These are phyloP conservation scores for Helicolenus hilgendorfi DNA, from an alignment of 2,797 vertebrate genomes.

Conservation along the genomic window DNA sequence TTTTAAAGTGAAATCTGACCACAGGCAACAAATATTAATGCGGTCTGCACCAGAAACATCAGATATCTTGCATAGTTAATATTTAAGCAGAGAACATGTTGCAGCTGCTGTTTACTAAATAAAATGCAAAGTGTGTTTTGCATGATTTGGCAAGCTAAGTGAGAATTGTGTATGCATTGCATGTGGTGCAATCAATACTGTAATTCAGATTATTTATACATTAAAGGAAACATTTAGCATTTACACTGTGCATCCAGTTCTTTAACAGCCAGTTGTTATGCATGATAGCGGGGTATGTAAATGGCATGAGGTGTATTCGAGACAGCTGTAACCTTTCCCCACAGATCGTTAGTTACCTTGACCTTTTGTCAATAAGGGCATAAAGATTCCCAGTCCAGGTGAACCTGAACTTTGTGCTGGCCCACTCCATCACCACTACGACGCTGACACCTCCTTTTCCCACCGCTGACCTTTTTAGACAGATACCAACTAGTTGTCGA, in stretches of 20 bases:
- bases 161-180: background rate
- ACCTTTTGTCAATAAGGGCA: constrained; percentile 84
- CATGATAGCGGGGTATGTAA: constrained; percentile 61
- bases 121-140: constrained; percentile 16
- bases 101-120: constrained; percentile 33
- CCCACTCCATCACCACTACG: constrained; percentile 74
- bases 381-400: constrained; percentile 61
- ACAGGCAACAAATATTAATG: constrained; percentile 67
- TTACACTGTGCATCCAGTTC: background rate
- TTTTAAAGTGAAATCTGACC: constrained; percentile 77
- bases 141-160: background rate
- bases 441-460: constrained; percentile 34
- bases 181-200: background rate
- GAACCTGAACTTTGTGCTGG: constrained; percentile 72
- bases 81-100: constrained; percentile 46
- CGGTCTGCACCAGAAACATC: constrained; percentile 62
- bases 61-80: constrained; percentile 60
- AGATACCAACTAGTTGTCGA: constrained; percentile 51
- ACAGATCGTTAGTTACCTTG: constrained; percentile 74
- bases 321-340: constrained; percentile 82
- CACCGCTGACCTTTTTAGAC: constrained; percentile 84
- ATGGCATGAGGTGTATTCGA: constrained; percentile 52
- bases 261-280: constrained; percentile 46
- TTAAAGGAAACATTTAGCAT: background rate
- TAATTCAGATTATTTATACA: background rate